Evolutionary conservation across 2,888 invertebrate species (phyloP), one percentile per base, ranked within the genome.

Genomic region (Acleris sparsana): DNA sequence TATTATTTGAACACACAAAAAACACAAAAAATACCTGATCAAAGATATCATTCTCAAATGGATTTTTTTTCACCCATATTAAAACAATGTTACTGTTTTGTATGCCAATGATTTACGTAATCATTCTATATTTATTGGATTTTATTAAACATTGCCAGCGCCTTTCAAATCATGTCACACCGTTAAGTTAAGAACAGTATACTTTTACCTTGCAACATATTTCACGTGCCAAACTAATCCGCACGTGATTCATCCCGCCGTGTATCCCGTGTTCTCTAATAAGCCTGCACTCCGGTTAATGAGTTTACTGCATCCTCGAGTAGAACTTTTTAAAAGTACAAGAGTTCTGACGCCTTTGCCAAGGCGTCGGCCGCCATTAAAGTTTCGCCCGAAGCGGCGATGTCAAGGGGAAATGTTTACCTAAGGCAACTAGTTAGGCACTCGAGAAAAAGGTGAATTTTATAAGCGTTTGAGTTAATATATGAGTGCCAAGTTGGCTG

Each of bases 271-370:
- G 80, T 79, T 80, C 76, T 75, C 83, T 88, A 85, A 88, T 88
- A 87, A 89, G 85, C 83, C 76, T 80, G 83, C 85, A 87, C 88
- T 87, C 84, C 77, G 79, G 82, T 83, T 89, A 90, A 91, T 88
- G 87, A 90, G 89, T 89, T 89, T 85, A 86, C 84, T 85, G 84
- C 88, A 84, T 87, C 83, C 80, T 80, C 77, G 68, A 72, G 72
- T 57, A 74, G 69, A 83, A 88, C 80, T 88, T 90, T 87, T 85
- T 84, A 85, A 88, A 88, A 88, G 84, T 84, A 82, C 80, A 82
- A 76, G 79, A 82, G 79, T 81, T 80, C 80, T 78, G 82, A 80
- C 83, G 80, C 83, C 81, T 80, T 80, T 77, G 79, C 80, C 76
- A 73, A 73, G 77, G 77, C 77, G 82, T 78, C 77, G 77, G 85